phyloP scores from a whole-genome alignment of 2,113 vertebrate species.

The Amia ocellicauda region DNA sequence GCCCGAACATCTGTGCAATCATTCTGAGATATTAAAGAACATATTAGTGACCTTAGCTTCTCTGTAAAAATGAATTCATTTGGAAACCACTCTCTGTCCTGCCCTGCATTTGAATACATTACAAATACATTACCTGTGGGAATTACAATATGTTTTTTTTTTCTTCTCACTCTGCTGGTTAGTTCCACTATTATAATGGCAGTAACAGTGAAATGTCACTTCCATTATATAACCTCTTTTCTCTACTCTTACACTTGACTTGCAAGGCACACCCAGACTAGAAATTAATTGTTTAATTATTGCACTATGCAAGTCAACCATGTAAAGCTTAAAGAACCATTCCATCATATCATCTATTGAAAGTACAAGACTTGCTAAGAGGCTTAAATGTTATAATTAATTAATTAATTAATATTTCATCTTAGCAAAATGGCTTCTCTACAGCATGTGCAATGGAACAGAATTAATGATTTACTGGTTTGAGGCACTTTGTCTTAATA shows the following conservation, averaged over 20 bases:
- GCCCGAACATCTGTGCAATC: conserved; percentile 44
- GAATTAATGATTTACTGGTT: background rate
- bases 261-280: conserved; percentile 31
- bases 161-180: conserved; percentile 46
- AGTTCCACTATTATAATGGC: conserved; percentile 39
- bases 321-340: conserved; percentile 24
- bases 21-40: conserved; percentile 54
- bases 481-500: too few relatives aligned
- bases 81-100: conserved; percentile 42
- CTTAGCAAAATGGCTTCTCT: conserved; percentile 8
- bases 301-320: conserved; percentile 39
- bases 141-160: conserved; percentile 59
- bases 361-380: conserved; percentile 26
- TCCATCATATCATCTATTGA: conserved; percentile 12
- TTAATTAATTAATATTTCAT: too few relatives aligned
- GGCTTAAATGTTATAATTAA: conserved; percentile 1
- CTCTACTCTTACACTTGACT: conserved; percentile 37
- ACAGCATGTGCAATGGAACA: background rate
- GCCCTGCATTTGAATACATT: conserved; percentile 52
- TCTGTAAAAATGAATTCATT: conserved; percentile 64
- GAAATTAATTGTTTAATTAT: conserved; percentile 54
- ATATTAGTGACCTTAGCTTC: conserved; percentile 51
- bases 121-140: conserved; percentile 61
- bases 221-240: conserved; percentile 45
- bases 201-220: conserved; percentile 47